Evolutionary conservation across 1,140 invertebrate genomes (phyloP), one percentile per base, ranked within the genome.

Genomic region (Nasonia giraulti): DNA sequence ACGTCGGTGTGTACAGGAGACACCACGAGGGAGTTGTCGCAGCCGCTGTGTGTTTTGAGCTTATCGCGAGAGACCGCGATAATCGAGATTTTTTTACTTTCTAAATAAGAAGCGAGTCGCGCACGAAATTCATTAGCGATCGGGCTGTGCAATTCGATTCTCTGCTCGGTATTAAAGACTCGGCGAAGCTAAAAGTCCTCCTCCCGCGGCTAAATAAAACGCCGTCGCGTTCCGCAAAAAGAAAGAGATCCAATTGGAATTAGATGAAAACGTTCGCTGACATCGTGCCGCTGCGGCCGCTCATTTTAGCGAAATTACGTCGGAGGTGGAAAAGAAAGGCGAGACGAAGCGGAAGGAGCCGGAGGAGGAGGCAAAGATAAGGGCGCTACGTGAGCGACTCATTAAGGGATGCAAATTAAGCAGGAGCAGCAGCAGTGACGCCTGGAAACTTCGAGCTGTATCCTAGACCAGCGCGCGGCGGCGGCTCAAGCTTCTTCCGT

Each of bases 331-430:
- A 89, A 89, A 88, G 90, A 77, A 81, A 87, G 84, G 87, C 87
- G 86, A 87, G 84, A 84, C 83, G 86, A 83, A 87, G 84, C 82
- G 33, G 82, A 75, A 78, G 82, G 50, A 74, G 86, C 83, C 62
- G 82, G 55, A 80, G 44, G 73, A 40, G 76, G 84, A 86, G 87
- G 88, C 87, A 88, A 88, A 91, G 91, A 92, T 91, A 92, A 91
- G 90, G 87, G 88, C 88, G 88, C 88, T 89, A 91, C 90, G 90
- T 88, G 90, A 90, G 90, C 90, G 88, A 89, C 91, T 92, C 91
- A 91, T 92, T 92, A 92, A 92, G 90, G 91, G 90, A 92, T 92
- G 91, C 91, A 92, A 92, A 92, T 92, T 92, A 92, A 91, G 90
- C 89, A 87, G 88, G 87, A 87, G 83, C 89, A 88, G 88, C 88